Base-by-base conservation (phyloP, 2,797 vertebrate species). In the Microctenopoma steveboyesi region DNA sequence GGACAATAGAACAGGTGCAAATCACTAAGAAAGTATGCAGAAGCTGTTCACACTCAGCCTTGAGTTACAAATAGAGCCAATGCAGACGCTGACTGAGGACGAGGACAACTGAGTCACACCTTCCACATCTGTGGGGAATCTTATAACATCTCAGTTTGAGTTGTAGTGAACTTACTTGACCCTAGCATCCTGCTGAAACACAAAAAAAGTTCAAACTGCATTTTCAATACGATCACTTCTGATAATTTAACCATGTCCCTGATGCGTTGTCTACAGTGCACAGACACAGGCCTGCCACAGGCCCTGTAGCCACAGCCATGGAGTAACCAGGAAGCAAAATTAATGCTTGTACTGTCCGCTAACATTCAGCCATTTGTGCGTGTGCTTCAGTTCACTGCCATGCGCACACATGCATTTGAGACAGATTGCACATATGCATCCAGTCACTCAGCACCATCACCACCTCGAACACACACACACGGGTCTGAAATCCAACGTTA, bases 101-200 rank as follows among this genome's bases (percentile, higher is more conserved):
- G 63, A 72, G 71, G 60, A 67, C 61, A 55, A 71, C 81, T 87
- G 85, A 89, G 73, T 87, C 86, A 88, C 72, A 85, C 18, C 72
- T 81, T 88, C 82, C 86, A 87, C 76, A 73, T 84, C 69, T 87
- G 73, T 70, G 64, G 61, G 70, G 64, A 79, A 73, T 73, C 78
- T 75, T 56, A 64, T 46, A 61, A 53, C 66, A 51, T 69, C 76
- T 58, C 68, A 68, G 63, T 64, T 47, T 40, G 30, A 52, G 64
- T 68, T 52, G 56, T 10, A 60, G 51, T 13, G 22, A 76, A 76
- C 62, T 28, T 28, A 61, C 48, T 68, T 40, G 66, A 69, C 39
- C 15, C n/a, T 37, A 46, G 16, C 7, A 18, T 46, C 9, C 7
- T 46, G 7, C 7, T 46, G n/a, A 42, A 37, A 48, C 25, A 12